Percentiles rank a stretch among this genome's conserved stretches.
These are phyloP conservation scores for Ostrea edulis DNA, from an alignment of 1,140 invertebrate genomes.

Conservation along the genomic window DNA sequence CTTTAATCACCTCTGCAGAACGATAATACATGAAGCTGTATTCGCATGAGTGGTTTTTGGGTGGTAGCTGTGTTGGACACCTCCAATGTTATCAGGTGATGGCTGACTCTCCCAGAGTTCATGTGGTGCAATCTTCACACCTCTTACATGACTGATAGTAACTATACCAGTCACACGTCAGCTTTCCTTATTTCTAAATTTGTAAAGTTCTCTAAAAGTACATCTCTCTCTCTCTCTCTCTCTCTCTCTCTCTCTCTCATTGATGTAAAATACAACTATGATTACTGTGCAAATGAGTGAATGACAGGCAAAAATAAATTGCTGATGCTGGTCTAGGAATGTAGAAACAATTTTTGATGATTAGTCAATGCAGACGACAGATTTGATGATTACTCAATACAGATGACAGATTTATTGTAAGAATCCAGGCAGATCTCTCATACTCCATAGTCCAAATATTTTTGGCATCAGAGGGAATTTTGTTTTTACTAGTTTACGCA, in stretches of 20 bases:
- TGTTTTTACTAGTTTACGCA: neutral
- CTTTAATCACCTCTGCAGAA: neutral
- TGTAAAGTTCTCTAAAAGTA: neutral
- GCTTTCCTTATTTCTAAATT: neutral
- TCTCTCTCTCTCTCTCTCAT: neutral
- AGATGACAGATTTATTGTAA: conserved; percentile 10
- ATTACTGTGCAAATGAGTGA: neutral
- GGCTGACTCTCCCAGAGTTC: neutral
- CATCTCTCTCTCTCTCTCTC: neutral
- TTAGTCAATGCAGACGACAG: conserved; percentile 12
- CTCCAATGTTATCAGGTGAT: neutral
- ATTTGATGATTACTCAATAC: conserved; percentile 29
- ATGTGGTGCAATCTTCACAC: neutral
- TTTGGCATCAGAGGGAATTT: neutral
- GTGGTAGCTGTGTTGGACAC: neutral
- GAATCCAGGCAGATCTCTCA: conserved; percentile 7
- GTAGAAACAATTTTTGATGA: neutral
- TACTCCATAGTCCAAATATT: neutral
- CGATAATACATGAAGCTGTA: neutral
- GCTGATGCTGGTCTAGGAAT: neutral
- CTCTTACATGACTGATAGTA: neutral
- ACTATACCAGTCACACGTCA: neutral
- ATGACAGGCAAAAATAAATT: neutral
- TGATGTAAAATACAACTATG: no score
- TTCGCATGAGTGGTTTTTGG: neutral